Evolutionary conservation across 1,140 invertebrate genomes (phyloP).

Genomic region (Arion vulgaris): DNA sequence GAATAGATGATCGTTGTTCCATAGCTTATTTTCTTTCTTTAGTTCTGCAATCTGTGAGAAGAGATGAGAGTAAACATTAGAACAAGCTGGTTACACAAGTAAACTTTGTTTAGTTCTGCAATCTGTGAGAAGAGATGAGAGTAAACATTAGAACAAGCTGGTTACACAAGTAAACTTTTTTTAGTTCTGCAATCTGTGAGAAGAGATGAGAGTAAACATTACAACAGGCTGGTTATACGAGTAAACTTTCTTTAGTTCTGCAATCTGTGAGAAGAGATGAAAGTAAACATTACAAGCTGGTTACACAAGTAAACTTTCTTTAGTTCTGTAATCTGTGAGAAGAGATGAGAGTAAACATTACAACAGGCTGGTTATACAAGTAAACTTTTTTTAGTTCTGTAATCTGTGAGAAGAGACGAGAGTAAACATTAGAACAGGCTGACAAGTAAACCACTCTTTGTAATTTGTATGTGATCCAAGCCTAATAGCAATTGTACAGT

Average conservation of each 20-base stretch:
- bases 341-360: too few species aligned
- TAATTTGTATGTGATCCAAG: too few species aligned
- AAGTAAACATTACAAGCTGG: neutral
- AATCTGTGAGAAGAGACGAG: too few species aligned
- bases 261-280: constrained; percentile 30
- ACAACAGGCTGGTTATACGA: neutral
- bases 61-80: neutral
- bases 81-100: neutral
- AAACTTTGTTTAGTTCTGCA: constrained; percentile 43
- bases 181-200: constrained; percentile 41
- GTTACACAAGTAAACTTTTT: constrained; percentile 34
- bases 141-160: neutral
- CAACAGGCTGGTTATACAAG: too few species aligned
- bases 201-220: neutral
- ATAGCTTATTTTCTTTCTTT: constrained; percentile 62
- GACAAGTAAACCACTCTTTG: too few species aligned
- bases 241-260: constrained; percentile 42
- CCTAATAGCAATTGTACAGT: too few species aligned
- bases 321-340: too few species aligned
- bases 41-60: constrained; percentile 38
- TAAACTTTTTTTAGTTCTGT: too few species aligned
- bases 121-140: constrained; percentile 31
- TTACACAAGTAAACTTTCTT: too few species aligned
- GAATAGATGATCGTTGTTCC: constrained; percentile 65
- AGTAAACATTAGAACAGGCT: too few species aligned